These are phyloP conservation scores for Onychostruthus taczanowskii DNA, from an alignment of 2,113 vertebrate species.

Conservation along the genomic window DNA sequence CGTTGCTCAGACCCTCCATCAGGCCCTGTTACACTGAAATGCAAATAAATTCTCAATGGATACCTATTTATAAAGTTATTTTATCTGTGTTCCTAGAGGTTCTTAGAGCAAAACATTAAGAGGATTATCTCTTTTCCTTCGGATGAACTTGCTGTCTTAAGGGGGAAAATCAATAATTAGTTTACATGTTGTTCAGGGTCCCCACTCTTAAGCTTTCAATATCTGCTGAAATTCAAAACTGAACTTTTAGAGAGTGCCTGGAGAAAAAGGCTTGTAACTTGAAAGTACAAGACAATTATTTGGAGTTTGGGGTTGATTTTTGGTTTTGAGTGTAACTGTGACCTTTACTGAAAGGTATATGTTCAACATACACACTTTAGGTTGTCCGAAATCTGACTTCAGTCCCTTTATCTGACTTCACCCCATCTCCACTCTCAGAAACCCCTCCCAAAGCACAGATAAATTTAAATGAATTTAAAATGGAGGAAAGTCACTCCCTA, in stretches of 20 bases:
- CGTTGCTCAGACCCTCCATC: neutral
- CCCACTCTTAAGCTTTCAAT: neutral
- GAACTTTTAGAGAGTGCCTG: slow-evolving; percentile 14
- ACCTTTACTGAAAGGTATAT: neutral
- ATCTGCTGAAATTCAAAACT: slow-evolving; percentile 26
- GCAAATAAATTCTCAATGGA: slow-evolving; percentile 53
- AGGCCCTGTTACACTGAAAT: neutral
- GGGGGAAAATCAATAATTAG: slow-evolving; percentile 63
- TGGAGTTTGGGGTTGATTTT: neutral
- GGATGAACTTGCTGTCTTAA: slow-evolving; percentile 51
- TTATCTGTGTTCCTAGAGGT: slow-evolving; percentile 60
- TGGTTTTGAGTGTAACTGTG: neutral
- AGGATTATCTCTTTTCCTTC: slow-evolving; percentile 66
- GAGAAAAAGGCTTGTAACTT: neutral
- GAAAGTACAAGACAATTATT: neutral
- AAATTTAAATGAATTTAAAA: neutral
- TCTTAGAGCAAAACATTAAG: slow-evolving; percentile 60
- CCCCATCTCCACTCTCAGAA: neutral
- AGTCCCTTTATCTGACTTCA: neutral
- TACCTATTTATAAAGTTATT: slow-evolving; percentile 50
- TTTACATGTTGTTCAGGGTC: slow-evolving; percentile 25
- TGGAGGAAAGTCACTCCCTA: neutral
- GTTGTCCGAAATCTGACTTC: neutral
- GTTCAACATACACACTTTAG: fast-evolving
- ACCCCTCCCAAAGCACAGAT: neutral